Base-by-base conservation (phyloP, 2,888 invertebrate species). In the Lithophane semibrunnea region DNA sequence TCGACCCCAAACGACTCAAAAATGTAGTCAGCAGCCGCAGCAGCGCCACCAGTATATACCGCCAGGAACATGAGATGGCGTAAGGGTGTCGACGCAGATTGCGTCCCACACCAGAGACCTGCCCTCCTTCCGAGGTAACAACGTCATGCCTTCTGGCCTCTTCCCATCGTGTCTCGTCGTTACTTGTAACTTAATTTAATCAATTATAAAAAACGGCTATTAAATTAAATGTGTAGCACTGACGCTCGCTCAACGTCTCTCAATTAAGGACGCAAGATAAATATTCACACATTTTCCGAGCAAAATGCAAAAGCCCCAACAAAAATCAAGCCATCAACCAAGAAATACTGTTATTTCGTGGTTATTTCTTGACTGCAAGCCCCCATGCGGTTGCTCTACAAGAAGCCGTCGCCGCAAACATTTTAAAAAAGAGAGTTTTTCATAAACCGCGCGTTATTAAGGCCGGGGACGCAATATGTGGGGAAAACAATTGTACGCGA, bases 381-480 rank as follows among this genome's bases (percentile, higher is more conserved):
- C 75, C 73, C 65, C 10, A 60, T 63, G 70, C 69, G 64, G 66
- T 42, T 49, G 52, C 79, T 21, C 75, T 16, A 64, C 82, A 80
- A 78, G 85, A 88, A 84, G 56, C 75, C 67, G 42, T 4, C 56
- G 87, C 79, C 77, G 78, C 76, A 63, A 87, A 87, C 88, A 87
- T 88, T 29, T 87, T 79, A 87, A 87, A 86, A 88, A 75, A 75
- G 77, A 77, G 86, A 85, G 87, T 89, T 88, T 88, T 88, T 89
- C 86, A 89, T 88, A 89, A 89, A 88, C 85, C 75, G 80, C 70
- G 84, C 83, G 89, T 89, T 88, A 88, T 89, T 88, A 88, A 87
- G 89, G 83, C 86, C 74, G 83, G 83, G 67, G 86, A 88, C 86
- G 88, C 88, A 89, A 87, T 90, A 89, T 89, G 89, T 88, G 90